Evolutionary conservation across 1,140 invertebrate genomes (phyloP).

Genomic region (Drosophila nikananu): DNA sequence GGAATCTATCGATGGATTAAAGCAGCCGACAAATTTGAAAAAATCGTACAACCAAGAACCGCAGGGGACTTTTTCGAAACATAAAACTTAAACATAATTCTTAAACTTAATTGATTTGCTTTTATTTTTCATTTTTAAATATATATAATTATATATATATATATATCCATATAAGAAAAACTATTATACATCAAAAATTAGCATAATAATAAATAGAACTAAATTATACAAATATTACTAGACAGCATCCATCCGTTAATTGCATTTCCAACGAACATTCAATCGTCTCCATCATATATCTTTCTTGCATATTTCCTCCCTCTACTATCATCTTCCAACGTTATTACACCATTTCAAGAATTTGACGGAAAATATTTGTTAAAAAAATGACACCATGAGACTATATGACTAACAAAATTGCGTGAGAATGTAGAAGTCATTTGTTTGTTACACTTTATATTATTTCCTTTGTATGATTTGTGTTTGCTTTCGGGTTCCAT

Average conservation of each 20-base stretch:
- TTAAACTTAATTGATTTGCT: constrained; percentile 79
- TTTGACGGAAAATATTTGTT: constrained; percentile 56
- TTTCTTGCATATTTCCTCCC: background rate
- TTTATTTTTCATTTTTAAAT: constrained; percentile 76
- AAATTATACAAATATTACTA: constrained; percentile 84
- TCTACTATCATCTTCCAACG: constrained; percentile 26
- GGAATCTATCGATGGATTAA: too few species aligned
- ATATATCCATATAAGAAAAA: constrained; percentile 75
- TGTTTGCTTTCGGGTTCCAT: constrained; percentile 39
- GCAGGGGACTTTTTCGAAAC: too few species aligned
- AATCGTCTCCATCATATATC: constrained; percentile 15
- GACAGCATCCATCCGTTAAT: constrained; percentile 66
- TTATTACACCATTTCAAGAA: constrained; percentile 44
- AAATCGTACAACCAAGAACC: too few species aligned
- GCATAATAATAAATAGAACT: constrained; percentile 83
- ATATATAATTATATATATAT: constrained; percentile 52
- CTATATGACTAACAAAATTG: constrained; percentile 78
- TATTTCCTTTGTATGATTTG: constrained; percentile 62
- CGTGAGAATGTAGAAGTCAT: constrained; percentile 80
- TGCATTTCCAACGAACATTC: constrained; percentile 51
- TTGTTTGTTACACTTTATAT: constrained; percentile 56
- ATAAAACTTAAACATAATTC: too few species aligned
- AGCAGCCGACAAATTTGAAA: too few species aligned
- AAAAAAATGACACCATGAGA: constrained; percentile 79
- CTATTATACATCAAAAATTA: constrained; percentile 83